phyloP scores from a whole-genome alignment of 2,888 invertebrate genomes.

The Tipula vernalis region DNA sequence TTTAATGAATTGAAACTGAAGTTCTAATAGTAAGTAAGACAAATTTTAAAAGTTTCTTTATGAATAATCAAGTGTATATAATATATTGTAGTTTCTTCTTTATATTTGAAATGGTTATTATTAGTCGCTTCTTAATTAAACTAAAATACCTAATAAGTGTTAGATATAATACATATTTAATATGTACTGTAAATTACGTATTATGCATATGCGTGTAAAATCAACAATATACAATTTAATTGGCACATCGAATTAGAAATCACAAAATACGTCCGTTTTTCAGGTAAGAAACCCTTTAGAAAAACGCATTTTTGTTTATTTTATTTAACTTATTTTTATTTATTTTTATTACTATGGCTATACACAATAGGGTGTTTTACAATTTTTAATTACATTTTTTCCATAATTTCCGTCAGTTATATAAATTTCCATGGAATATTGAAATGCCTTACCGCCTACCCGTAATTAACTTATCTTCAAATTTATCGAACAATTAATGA shows the following conservation, averaged over 20 bases:
- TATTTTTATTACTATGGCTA: neutral
- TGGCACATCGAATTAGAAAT: neutral
- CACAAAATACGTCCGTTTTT: neutral
- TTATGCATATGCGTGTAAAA: too few species aligned
- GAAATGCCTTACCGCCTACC: neutral
- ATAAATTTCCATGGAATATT: neutral
- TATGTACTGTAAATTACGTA: too few species aligned
- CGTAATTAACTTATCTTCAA: neutral
- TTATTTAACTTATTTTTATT: neutral
- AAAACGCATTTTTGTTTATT: neutral
- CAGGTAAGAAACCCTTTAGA: neutral
- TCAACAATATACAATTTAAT: neutral
- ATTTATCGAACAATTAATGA: neutral
- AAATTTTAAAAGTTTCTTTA: too few species aligned
- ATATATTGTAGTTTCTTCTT: too few species aligned
- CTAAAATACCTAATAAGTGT: too few species aligned
- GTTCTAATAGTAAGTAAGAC: neutral
- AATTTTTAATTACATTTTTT: neutral
- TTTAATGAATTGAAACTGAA: neutral
- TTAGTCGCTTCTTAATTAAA: too few species aligned
- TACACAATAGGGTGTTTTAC: neutral
- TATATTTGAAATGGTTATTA: too few species aligned
- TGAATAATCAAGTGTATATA: too few species aligned
- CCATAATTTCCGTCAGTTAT: neutral
- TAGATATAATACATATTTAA: too few species aligned